phyloP scores from a whole-genome alignment of 2,797 vertebrate species.

The Paguma larvata region DNA sequence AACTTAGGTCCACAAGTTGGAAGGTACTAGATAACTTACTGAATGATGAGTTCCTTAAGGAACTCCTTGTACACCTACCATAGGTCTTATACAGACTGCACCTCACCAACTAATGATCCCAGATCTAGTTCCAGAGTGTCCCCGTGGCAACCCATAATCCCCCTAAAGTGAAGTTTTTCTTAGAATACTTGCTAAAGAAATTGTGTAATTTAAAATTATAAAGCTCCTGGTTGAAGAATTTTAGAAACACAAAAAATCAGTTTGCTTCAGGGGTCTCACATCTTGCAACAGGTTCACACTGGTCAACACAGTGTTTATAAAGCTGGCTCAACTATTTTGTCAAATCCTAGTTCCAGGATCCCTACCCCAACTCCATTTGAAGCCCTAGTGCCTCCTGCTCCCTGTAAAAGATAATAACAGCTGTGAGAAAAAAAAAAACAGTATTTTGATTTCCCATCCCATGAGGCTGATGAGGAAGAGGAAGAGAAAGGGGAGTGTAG shows the following conservation, averaged over 20 bases:
- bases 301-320: not conserved
- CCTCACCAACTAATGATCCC: not conserved
- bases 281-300: not conserved
- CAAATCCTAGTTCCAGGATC: not conserved
- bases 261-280: not conserved
- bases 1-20: not conserved
- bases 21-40: not conserved
- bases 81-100: not conserved
- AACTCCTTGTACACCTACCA: not conserved
- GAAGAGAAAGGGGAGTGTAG: not conserved
- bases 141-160: not conserved
- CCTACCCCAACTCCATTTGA: not conserved
- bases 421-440: not conserved
- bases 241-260: not conserved
- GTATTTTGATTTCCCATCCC: not conserved
- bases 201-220: not conserved
- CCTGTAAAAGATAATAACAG: not conserved
- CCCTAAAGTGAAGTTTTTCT: not conserved
- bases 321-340: not conserved
- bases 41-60: not conserved
- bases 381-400: not conserved
- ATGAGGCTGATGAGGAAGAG: not conserved
- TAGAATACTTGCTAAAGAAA: not conserved
- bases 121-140: not conserved
- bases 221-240: not conserved